Percentiles rank a stretch among this genome's conserved stretches.
Evolutionary conservation across 1,140 invertebrate genomes (phyloP).

Genomic region (Aphelinus atriplicis): DNA sequence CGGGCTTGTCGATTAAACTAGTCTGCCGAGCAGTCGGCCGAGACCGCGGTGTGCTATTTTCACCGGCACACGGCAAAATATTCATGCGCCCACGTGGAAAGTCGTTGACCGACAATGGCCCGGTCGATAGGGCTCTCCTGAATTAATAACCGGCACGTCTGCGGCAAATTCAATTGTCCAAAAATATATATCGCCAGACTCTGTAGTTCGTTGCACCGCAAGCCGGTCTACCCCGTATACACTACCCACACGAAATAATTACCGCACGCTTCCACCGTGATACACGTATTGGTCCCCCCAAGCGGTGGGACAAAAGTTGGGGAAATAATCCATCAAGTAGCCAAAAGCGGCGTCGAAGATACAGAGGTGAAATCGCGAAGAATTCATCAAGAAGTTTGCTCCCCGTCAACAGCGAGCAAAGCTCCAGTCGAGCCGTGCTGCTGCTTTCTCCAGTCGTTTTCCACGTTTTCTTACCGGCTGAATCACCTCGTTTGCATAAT

Average conservation of each 20-base stretch:
- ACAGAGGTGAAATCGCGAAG: not conserved
- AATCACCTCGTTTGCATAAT: slow-evolving; percentile 58
- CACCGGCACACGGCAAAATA: not conserved
- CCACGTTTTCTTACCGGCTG: slow-evolving; percentile 49
- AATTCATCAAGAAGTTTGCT: slow-evolving; percentile 29
- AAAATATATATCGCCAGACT: too few relatives aligned
- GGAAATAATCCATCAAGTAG: too few relatives aligned
- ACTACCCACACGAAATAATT: too few relatives aligned
- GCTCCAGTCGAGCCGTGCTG: slow-evolving; percentile 37
- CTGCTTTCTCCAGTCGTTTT: slow-evolving; percentile 34
- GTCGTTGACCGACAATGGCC: slow-evolving; percentile 20
- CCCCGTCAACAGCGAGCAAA: slow-evolving; percentile 36
- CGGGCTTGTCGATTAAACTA: too few relatives aligned
- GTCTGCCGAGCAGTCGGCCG: too few relatives aligned
- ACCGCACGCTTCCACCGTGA: too few relatives aligned
- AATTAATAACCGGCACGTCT: slow-evolving; percentile 15
- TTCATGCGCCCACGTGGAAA: slow-evolving; percentile 13
- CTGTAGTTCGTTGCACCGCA: too few relatives aligned
- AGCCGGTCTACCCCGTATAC: too few relatives aligned
- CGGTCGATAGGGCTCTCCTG: slow-evolving; percentile 7
- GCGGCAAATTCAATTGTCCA: too few relatives aligned
- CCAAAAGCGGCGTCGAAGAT: too few relatives aligned
- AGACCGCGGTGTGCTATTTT: not conserved
- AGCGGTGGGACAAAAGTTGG: too few relatives aligned
- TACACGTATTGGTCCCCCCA: too few relatives aligned